Base-by-base conservation (phyloP, 2,113 vertebrate genomes). In the Xiphophorus maculatus region DNA sequence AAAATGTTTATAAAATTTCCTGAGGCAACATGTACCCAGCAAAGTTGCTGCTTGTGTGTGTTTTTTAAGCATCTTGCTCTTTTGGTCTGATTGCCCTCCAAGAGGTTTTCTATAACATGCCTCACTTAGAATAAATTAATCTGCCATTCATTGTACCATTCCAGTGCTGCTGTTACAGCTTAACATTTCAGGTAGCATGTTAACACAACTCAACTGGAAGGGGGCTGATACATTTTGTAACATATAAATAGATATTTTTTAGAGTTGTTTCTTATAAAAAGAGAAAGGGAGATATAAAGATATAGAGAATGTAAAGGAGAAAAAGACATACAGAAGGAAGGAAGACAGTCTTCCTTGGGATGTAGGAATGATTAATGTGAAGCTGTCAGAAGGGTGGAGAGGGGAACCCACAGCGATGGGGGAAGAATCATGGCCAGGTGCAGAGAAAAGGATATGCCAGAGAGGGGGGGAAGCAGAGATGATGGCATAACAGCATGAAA, bases 301-400 rank as follows among this genome's bases (percentile, higher is more conserved):
- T 35, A 37, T 40, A n/a, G 32, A 35, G 25, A 54, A 66, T 35
- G n/a, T 71, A n/a, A 5, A 70, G 67, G 63, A 71, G 60, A 79
- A 73, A 70, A 66, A 68, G 70, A 73, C 30, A 37, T 74, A 76
- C 63, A 66, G 58, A 58, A 69, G 28, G 76, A 64, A 86, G 48
- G 83, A 79, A 86, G 67, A 74, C 62, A 81, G 83, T 83, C 84
- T 90, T 87, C 67, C 69, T 51, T 75, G 74, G 87, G 83, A 88
- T 87, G 83, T 80, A 74, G 79, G 78, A 84, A 92, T 94, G 92
- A 93, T 94, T 93, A 93, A 94, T 94, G 92, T 82, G 87, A 84
- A 80, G 81, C 90, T 93, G 90, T 92, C 91, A 91, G 64, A 89
- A 74, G 85, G 89, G 89, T 91, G 91, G 84, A 90, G 87, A 90